Base-by-base conservation (phyloP, 1,140 invertebrate genomes). In the Mesaphorura yosii region DNA sequence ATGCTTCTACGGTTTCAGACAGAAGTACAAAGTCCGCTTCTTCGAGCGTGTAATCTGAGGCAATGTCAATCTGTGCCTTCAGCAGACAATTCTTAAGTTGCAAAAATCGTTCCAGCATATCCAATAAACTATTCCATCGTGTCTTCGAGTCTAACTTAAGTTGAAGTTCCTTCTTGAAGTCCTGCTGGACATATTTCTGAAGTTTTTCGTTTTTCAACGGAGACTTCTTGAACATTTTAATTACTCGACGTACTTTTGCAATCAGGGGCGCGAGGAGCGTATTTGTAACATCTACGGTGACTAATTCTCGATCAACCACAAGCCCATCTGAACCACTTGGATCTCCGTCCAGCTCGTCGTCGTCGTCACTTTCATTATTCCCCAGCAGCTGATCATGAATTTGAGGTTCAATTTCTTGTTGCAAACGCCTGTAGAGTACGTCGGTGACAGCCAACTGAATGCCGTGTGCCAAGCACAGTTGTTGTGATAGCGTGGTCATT, bases 381-480 rank as follows among this genome's bases (percentile, higher is more conserved):
- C n/a, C n/a, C n/a, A n/a, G n/a, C n/a, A n/a, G n/a, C n/a, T n/a
- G n/a, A n/a, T n/a, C n/a, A n/a, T n/a, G n/a, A n/a, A n/a, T n/a
- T n/a, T n/a, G n/a, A n/a, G n/a, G n/a, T n/a, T n/a, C n/a, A n/a
- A n/a, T n/a, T n/a, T n/a, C n/a, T n/a, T n/a, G n/a, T n/a, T n/a
- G n/a, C n/a, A n/a, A n/a, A n/a, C n/a, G 6, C 38, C 23, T 50
- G 25, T 57, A 57, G 10, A 57, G 31, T 20, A 31, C 17, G 15
- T 57, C 39, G 1, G 31, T 26, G 12, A 57, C 48, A 26, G 28
- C 54, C 17, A 54, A 41, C 22, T 54, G 44, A 5, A 54, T 46
- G 4, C 41, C 51, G 20, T 53, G 51, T 7, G 42, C 51, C 5
- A 53, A 34, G 27, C 41, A 53, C 10, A 53, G 17, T 23, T 53